Conservation (phyloP, 2,113 vertebrate genomes). For the Anoplopoma fimbria region DNA sequence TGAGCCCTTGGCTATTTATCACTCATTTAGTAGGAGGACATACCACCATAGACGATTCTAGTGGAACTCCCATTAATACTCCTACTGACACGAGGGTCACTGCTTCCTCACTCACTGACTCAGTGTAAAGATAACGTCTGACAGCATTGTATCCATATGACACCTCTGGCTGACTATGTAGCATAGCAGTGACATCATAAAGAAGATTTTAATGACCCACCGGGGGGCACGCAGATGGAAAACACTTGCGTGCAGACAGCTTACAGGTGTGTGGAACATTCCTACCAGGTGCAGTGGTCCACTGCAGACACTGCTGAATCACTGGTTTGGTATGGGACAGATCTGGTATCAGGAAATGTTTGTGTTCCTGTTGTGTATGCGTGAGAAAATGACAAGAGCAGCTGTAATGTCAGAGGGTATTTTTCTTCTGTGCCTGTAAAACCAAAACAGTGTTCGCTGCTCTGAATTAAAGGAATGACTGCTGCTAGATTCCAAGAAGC, state of each 20-base stretch:
- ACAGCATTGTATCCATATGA: neutral
- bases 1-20: slow-evolving; percentile 41
- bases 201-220: slow-evolving; percentile 35
- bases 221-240: slow-evolving; percentile 16
- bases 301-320: slow-evolving; percentile 27
- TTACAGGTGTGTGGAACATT: slow-evolving; percentile 70
- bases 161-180: slow-evolving; percentile 2
- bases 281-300: slow-evolving; percentile 43
- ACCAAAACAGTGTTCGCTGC: neutral
- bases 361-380: slow-evolving; percentile 7
- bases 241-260: slow-evolving; percentile 37
- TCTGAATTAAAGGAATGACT: slow-evolving; percentile 43
- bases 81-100: slow-evolving; percentile 16
- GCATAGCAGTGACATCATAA: neutral
- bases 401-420: neutral
- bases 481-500: slow-evolving; percentile 34
- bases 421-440: slow-evolving; percentile 4
- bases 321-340: slow-evolving; percentile 1
- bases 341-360: slow-evolving; percentile 1
- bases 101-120: neutral
- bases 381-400: slow-evolving; percentile 22
- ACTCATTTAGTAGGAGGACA: slow-evolving; percentile 56
- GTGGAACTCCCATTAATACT: slow-evolving; percentile 15
- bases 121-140: neutral
- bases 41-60: slow-evolving; percentile 31